Evolutionary conservation across 2,797 vertebrate species (phyloP), one percentile per base, ranked within the genome.

Genomic region (Danio tinwini): DNA sequence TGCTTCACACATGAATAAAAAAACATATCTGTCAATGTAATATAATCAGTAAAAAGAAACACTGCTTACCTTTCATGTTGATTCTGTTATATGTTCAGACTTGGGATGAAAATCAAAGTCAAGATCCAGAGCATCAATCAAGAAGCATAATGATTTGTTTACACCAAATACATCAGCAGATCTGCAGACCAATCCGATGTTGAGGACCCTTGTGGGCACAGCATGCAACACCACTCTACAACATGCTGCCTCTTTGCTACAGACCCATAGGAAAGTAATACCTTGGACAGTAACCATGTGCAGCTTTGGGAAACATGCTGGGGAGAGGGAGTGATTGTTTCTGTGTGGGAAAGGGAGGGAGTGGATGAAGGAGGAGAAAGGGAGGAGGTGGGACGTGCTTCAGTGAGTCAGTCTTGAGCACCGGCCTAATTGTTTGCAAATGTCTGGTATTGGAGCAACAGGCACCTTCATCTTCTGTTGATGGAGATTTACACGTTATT

Each of bases 401-500:
- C 84, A 82, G 75, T 86, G 88, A 86, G 86, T 91, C 86, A 83
- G 86, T 86, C 72, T 87, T 87, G 88, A 85, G 86, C 83, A 86
- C 50, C 21, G 78, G 86, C 83, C 89, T 95, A 95, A 96, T 94
- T 93, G 91, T 89, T 93, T 94, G 91, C 94, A 95, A 95, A 95
- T 95, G 94, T 94, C 82, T 84, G 76, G 88, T 88, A 81, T 78
- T 49, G 49, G 85, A 76, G 82, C 81, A 84, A 85, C 56, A 85
- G 88, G 84, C 90, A 93, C 90, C 91, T 92, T 91, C 81, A 87
- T 87, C 88, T 82, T 90, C 83, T 84, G 68, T 84, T 85, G 82
- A 11, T 42, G 72, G 81, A 80, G 59, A 59, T 77, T 83, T 81
- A 88, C 86, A 87, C 42, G 62, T 52, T 2, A 3, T 47, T 29